Evolutionary conservation across 1,140 invertebrate species (phyloP).

Genomic region (Panagrolaimus sp.): DNA sequence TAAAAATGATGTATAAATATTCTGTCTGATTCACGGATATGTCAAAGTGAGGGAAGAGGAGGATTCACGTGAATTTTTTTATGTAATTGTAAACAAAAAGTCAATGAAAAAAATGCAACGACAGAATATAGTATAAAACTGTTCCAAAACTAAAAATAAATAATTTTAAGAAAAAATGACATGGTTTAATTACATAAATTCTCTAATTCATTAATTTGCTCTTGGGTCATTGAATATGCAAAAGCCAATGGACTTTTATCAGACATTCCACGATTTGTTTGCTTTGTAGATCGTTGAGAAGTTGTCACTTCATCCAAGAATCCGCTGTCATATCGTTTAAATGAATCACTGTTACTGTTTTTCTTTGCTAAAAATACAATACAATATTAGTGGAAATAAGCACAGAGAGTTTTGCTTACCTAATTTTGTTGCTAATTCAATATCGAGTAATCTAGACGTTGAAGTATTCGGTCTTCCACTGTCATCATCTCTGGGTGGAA

Average conservation of each 20-base stretch:
- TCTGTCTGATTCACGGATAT: too few species aligned
- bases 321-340: slow-evolving; percentile 7
- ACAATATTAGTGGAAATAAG: background rate
- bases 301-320: background rate
- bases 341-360: background rate
- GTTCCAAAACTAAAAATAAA: too few species aligned
- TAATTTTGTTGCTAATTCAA: slow-evolving; percentile 8
- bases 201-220: background rate
- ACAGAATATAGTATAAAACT: too few species aligned
- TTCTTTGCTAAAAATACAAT: too few species aligned
- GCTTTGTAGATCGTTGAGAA: background rate
- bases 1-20: too few species aligned
- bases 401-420: background rate
- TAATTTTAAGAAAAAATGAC: too few species aligned
- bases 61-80: too few species aligned
- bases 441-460: background rate
- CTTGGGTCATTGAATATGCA: slow-evolving; percentile 4
- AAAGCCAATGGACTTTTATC: background rate
- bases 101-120: too few species aligned
- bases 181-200: slow-evolving; percentile 4
- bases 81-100: too few species aligned
- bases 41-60: too few species aligned
- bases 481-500: slow-evolving; percentile 1
- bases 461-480: background rate
- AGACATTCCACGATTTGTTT: too few species aligned